A percentile compares a stretch with the other conserved stretches of the same genome.
Evolutionary conservation across 2,113 vertebrate genomes (phyloP).

Genomic region (Rana temporaria): DNA sequence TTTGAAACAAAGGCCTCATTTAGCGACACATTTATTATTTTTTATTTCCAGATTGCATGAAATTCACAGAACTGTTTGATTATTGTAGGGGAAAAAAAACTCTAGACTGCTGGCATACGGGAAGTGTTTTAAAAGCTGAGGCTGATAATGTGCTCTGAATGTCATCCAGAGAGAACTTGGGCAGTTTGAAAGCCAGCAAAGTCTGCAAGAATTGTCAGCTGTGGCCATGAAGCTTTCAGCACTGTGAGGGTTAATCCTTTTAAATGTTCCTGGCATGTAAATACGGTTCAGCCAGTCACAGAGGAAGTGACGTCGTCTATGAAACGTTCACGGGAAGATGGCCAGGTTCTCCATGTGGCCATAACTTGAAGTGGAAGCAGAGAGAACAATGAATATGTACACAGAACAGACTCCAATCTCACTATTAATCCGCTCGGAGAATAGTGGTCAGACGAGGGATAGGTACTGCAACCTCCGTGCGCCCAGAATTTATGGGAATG

Average conservation of each 20-base stretch:
- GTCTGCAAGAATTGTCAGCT: background rate
- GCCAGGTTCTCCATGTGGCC: constrained; percentile 41
- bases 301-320: constrained; percentile 41
- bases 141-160: background rate
- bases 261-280: constrained; percentile 22
- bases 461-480: background rate
- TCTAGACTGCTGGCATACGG: background rate
- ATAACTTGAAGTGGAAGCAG: constrained; percentile 31
- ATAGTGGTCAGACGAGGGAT: constrained; percentile 9
- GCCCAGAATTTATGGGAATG: background rate
- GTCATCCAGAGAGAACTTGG: background rate
- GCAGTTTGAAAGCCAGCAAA: no score
- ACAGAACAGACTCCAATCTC: constrained; percentile 11
- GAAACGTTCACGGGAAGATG: constrained; percentile 27
- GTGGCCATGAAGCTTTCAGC: background rate
- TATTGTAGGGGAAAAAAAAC: background rate
- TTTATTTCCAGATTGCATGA: constrained; percentile 4
- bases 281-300: constrained; percentile 36
- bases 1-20: constrained; percentile 16
- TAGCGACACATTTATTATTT: constrained; percentile 16
- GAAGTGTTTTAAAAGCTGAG: no score
- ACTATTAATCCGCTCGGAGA: background rate
- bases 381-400: constrained; percentile 40
- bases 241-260: constrained; percentile 12
- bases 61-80: background rate